Evolutionary conservation across 2,888 invertebrate species (phyloP).

Genomic region (Strigamia maritima): DNA sequence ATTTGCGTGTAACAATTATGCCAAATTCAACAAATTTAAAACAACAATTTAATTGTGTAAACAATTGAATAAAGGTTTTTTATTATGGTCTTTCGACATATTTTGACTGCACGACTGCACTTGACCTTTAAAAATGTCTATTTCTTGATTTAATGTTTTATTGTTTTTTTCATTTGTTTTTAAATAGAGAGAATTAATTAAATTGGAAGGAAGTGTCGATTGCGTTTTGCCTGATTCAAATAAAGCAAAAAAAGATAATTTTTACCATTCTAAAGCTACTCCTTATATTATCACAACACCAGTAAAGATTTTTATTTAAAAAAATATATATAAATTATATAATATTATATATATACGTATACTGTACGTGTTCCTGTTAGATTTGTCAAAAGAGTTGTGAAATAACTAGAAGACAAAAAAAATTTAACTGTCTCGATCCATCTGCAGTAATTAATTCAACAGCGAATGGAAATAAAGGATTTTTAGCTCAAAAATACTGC

Average conservation of each 20-base stretch:
- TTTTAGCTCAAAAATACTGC: not conserved
- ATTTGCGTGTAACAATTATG: no score
- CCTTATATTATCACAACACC: slow-evolving; percentile 31
- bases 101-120: no score
- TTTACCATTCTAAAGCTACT: not conserved
- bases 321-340: no score
- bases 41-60: no score
- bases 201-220: slow-evolving; percentile 26
- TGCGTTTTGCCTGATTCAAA: not conserved
- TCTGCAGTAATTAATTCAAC: slow-evolving; percentile 22
- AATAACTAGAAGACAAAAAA: not conserved
- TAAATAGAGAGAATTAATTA: slow-evolving; percentile 28
- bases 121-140: no score
- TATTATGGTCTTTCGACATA: no score
- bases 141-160: not conserved
- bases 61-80: no score
- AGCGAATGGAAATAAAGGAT: not conserved
- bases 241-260: not conserved
- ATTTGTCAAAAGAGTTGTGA: slow-evolving; percentile 34
- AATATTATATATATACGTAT: no score
- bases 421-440: slow-evolving; percentile 29
- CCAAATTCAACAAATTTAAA: no score
- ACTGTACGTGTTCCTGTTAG: no score
- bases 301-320: not conserved
- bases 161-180: not conserved